Evolutionary conservation across 2,113 vertebrate species (phyloP), one percentile per base, ranked within the genome.

Genomic region (Pomatostomus ruficeps): DNA sequence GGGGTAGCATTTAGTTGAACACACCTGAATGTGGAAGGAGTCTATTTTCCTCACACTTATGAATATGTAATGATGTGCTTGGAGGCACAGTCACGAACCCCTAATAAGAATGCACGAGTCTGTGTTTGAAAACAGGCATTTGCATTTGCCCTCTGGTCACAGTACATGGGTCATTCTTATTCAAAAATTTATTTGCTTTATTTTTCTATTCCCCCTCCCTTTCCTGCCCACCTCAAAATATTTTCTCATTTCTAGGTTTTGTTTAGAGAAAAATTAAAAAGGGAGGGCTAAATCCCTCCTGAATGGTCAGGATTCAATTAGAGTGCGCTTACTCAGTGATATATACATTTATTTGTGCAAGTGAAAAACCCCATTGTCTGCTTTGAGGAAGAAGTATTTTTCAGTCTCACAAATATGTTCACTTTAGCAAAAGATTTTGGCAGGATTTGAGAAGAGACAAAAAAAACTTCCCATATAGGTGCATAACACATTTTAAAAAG

Each of bases 61-160:
- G 96, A 97, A 98, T 97, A 97, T 95, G 96, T 88, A 96, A 92
- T 86, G 94, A 85, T 96, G 95, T 83, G 95, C 97, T 97, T 91
- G 87, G 96, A 97, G 98, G 96, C 93, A 49, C 95, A 87, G 96
- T 85, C 97, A 95, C 89, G 78, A 85, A 94, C 97, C 94, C 95
- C 92, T 97, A 94, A 95, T 98, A 96, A 97, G 97, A 98, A 98
- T 97, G 95, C 97, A 97, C 94, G 52, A 91, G 91, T 63, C 97
- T 93, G 94, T 96, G 97, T 97, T 97, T 97, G 97, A 97, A 98
- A 97, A 97, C 96, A 97, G 88, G 76, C 77, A 97, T 97, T 97
- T 98, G 96, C 97, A 98, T 98, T 97, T 96, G 96, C 96, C 97
- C 98, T 95, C 88, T 65, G 92, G 98, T 97, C 97, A 97, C 95